Conservation (phyloP, 2,888 invertebrate genomes). For the Ditula angustiorana region DNA sequence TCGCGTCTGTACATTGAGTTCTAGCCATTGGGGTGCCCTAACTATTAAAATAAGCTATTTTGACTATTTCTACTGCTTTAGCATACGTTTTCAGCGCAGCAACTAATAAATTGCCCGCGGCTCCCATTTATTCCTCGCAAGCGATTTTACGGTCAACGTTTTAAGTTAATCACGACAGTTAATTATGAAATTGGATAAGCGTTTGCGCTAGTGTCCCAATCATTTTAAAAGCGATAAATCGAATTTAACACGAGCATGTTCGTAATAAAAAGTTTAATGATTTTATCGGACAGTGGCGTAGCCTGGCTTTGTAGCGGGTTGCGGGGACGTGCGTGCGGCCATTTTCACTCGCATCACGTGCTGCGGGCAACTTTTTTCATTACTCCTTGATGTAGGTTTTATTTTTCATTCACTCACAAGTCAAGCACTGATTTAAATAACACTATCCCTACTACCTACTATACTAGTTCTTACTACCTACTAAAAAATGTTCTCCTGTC, state of each 20-base stretch:
- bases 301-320: slow-evolving; percentile 15
- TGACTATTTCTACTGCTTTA: not conserved
- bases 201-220: slow-evolving; percentile 6
- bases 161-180: not conserved
- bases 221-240: slow-evolving; percentile 23
- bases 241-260: slow-evolving; percentile 8
- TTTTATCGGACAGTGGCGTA: slow-evolving; percentile 31
- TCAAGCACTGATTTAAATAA: slow-evolving; percentile 14
- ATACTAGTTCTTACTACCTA: no score
- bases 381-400: slow-evolving; percentile 19
- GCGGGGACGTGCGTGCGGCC: slow-evolving; percentile 9
- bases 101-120: not conserved
- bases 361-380: slow-evolving; percentile 29
- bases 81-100: not conserved
- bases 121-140: not conserved
- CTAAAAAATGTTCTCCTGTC: no score
- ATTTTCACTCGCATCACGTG: slow-evolving; percentile 12
- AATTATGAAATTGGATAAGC: slow-evolving; percentile 15
- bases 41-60: no score
- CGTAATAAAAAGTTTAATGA: slow-evolving; percentile 17
- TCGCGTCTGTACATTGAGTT: no score
- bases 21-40: no score
- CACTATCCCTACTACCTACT: no score
- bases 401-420: slow-evolving; percentile 4
- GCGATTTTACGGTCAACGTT: slow-evolving; percentile 3